These are phyloP conservation scores for Hylaea fasciaria DNA, from an alignment of 2,888 invertebrate genomes.

Conservation along the genomic window DNA sequence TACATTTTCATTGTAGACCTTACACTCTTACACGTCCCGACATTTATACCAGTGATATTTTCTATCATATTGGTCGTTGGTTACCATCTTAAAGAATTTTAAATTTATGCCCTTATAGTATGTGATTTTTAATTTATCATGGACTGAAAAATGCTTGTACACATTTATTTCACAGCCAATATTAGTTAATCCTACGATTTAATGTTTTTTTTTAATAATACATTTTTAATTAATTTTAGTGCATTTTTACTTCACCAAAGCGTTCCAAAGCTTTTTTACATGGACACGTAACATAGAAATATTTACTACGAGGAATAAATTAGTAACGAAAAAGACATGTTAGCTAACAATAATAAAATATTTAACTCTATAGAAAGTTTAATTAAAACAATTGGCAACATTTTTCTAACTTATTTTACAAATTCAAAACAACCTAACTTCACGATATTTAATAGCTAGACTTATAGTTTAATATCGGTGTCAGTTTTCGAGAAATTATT, in stretches of 20 bases:
- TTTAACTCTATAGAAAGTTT: slow-evolving; percentile 39
- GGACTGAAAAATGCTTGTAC: slow-evolving; percentile 68
- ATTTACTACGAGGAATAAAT: slow-evolving; percentile 21
- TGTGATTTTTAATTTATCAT: slow-evolving; percentile 49
- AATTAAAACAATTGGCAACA: slow-evolving; percentile 53
- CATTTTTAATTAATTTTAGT: slow-evolving; percentile 29
- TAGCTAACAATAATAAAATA: slow-evolving; percentile 37
- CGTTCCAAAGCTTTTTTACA: slow-evolving; percentile 33
- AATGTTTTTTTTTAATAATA: slow-evolving; percentile 27
- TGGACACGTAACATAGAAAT: not conserved
- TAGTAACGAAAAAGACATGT: slow-evolving; percentile 44
- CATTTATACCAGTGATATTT: slow-evolving; percentile 7
- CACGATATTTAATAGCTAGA: slow-evolving; percentile 23
- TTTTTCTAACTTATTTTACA: slow-evolving; percentile 34
- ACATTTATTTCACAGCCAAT: slow-evolving; percentile 80
- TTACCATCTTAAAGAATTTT: slow-evolving; percentile 33
- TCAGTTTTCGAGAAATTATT: not conserved
- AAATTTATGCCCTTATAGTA: slow-evolving; percentile 40
- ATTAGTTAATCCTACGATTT: slow-evolving; percentile 64
- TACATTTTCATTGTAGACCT: too few relatives aligned
- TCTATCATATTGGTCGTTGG: slow-evolving; percentile 23
- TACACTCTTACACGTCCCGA: not conserved
- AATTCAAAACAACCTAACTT: slow-evolving; percentile 26
- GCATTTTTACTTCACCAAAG: slow-evolving; percentile 34
- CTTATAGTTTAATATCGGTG: not conserved